These are phyloP conservation scores for Adelges cooleyi DNA, from an alignment of 1,140 invertebrate species.

Conservation along the genomic window DNA sequence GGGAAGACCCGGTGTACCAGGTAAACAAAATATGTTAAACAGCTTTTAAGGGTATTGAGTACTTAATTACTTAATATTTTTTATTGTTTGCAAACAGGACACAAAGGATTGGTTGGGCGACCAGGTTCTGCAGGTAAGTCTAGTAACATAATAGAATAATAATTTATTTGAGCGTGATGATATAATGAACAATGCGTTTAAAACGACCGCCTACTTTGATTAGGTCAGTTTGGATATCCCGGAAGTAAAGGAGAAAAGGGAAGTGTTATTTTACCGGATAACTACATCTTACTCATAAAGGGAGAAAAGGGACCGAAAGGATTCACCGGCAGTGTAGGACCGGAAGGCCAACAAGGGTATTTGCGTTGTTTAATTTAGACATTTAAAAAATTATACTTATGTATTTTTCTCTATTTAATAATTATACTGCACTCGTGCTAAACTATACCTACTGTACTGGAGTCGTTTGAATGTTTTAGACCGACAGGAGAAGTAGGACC, in stretches of 20 bases:
- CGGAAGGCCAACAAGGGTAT: background rate
- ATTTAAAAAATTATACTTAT: too few species aligned
- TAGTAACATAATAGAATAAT: background rate
- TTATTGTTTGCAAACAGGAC: slow-evolving; percentile 6
- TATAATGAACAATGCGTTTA: too few species aligned
- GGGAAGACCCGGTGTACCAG: slow-evolving; percentile 45
- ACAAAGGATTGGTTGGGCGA: background rate
- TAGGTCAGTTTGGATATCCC: too few species aligned
- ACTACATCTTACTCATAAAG: background rate
- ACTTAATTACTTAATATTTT: background rate
- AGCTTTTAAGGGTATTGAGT: too few species aligned
- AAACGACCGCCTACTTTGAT: too few species aligned
- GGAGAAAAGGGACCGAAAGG: slow-evolving; percentile 24
- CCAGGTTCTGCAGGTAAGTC: background rate
- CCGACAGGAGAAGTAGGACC: background rate
- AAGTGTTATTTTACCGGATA: background rate
- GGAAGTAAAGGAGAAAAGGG: slow-evolving; percentile 40
- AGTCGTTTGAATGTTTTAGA: background rate
- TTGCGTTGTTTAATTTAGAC: background rate
- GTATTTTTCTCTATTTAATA: too few species aligned
- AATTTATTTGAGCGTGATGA: too few species aligned
- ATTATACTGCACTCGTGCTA: too few species aligned
- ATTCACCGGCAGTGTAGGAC: slow-evolving; percentile 18
- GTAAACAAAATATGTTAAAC: slow-evolving; percentile 31
- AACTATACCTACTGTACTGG: too few species aligned